These are phyloP conservation scores for Manis javanica DNA, from an alignment of 2,797 vertebrate species.

Conservation along the genomic window DNA sequence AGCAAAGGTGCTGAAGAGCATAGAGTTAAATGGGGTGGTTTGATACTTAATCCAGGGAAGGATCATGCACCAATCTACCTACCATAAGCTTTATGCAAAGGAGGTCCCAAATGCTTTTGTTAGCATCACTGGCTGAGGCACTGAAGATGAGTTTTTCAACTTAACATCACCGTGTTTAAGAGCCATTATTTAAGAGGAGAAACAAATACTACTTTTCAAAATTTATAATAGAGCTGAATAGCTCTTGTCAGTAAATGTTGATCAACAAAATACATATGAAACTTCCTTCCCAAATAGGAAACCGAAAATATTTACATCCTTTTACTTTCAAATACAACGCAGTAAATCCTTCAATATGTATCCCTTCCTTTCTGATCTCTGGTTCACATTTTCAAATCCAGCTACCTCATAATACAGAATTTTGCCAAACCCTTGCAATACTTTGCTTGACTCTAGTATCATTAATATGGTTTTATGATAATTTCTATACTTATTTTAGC, in stretches of 20 bases:
- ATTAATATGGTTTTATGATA: not conserved
- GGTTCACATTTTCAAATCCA: not conserved
- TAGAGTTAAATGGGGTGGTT: not conserved
- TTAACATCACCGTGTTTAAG: not conserved
- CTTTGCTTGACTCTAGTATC: not conserved
- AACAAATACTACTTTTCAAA: not conserved
- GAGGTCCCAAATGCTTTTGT: not conserved
- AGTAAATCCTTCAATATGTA: not conserved
- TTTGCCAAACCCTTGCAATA: not conserved
- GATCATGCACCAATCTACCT: too few species aligned
- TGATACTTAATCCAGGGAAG: not conserved
- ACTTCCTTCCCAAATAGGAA: not conserved
- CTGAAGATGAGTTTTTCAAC: not conserved
- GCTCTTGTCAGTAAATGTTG: accelerated
- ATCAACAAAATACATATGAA: not conserved
- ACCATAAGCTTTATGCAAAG: not conserved
- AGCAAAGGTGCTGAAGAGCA: not conserved
- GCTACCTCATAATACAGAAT: not conserved
- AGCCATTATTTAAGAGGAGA: not conserved
- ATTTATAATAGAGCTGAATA: not conserved
- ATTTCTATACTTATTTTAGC: not conserved
- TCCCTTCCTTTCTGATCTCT: not conserved
- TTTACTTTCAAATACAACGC: not conserved
- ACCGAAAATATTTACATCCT: not conserved
- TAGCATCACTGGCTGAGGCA: not conserved